A percentile compares a stretch with the other conserved stretches of the same genome.
These are phyloP conservation scores for Poeciliopsis turneri DNA, from an alignment of 2,797 vertebrate genomes.

Conservation along the genomic window DNA sequence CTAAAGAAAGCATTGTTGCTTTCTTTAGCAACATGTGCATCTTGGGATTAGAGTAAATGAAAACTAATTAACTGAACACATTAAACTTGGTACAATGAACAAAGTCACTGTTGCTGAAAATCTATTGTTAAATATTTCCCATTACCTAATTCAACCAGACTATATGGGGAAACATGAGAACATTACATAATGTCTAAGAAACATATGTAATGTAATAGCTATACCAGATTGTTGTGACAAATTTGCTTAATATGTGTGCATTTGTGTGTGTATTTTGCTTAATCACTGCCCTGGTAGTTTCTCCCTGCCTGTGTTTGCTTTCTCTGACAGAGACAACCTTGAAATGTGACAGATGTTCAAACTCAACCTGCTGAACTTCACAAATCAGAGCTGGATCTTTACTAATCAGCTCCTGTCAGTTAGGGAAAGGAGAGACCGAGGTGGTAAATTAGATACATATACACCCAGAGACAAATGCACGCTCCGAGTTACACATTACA, in stretches of 20 bases:
- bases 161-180: neutral
- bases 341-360: slow-evolving; percentile 80
- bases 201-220: slow-evolving; percentile 19
- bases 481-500: slow-evolving; percentile 56
- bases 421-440: slow-evolving; percentile 59
- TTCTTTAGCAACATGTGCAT: slow-evolving; percentile 23
- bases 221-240: slow-evolving; percentile 8
- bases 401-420: slow-evolving; percentile 76
- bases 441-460: slow-evolving; percentile 45
- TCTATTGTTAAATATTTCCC: neutral
- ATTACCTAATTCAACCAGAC: neutral
- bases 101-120: neutral
- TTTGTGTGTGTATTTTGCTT: slow-evolving; percentile 26
- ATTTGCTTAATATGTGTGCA: slow-evolving; percentile 11
- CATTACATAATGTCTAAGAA: slow-evolving; percentile 4
- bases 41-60: slow-evolving; percentile 14
- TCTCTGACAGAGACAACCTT: slow-evolving; percentile 64
- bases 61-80: slow-evolving; percentile 18
- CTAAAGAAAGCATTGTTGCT: slow-evolving; percentile 26
- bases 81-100: slow-evolving; percentile 7
- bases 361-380: slow-evolving; percentile 77
- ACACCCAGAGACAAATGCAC: slow-evolving; percentile 33
- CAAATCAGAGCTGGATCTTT: slow-evolving; percentile 79
- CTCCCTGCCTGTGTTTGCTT: slow-evolving; percentile 57
- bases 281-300: slow-evolving; percentile 57